Base-by-base conservation (phyloP, 2,797 vertebrate genomes). In the Pseudocheirus occidentalis region DNA sequence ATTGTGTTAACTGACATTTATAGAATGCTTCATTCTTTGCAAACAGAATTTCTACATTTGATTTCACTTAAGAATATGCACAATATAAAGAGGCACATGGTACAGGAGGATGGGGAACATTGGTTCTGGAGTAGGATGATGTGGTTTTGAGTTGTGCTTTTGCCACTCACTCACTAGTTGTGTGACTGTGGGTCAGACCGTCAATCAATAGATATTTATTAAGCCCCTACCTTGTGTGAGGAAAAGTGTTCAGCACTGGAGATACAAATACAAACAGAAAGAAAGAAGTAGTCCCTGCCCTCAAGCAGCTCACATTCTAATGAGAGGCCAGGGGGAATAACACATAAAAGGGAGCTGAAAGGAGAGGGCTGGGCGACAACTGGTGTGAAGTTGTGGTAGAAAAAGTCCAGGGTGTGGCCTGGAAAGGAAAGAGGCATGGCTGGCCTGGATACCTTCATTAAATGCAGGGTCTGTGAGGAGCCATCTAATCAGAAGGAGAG, bases 271-370 rank as follows among this genome's bases (percentile, higher is more conserved):
- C 24, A 66, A n/a, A 18, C 5, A 66, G 34, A 66, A 58, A 40
- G 31, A 40, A 73, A 46, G 5, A n/a, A 12, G 18, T 40, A 81
- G 18, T 81, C 18, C n/a, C 66, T 24, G 31, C 18, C 66, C 16
- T 81, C n/a, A 24, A 81, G n/a, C 16, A 81, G n/a, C 18, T 81
- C 46, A 24, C 18, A 81, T 81, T 81, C n/a, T 81, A 81, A 81
- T 81, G 6, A 2, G 66, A 18, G 0, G 6, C 16, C 4, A n/a
- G 0, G 0, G 14, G 14, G 18, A 21, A 40, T 28, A 59, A 40
- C n/a, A 73, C 14, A 59, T 73, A 50, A 87, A 87, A 87, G 40
- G 10, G 27, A 87, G 24, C 18, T 50, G 10, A 50, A 57, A 87
- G 10, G 24, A 1, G 40, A 87, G 24, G 24, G 16, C 21, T 81